Evolutionary conservation across 2,888 invertebrate species (phyloP).

Genomic region (Andrena chrysosceles): DNA sequence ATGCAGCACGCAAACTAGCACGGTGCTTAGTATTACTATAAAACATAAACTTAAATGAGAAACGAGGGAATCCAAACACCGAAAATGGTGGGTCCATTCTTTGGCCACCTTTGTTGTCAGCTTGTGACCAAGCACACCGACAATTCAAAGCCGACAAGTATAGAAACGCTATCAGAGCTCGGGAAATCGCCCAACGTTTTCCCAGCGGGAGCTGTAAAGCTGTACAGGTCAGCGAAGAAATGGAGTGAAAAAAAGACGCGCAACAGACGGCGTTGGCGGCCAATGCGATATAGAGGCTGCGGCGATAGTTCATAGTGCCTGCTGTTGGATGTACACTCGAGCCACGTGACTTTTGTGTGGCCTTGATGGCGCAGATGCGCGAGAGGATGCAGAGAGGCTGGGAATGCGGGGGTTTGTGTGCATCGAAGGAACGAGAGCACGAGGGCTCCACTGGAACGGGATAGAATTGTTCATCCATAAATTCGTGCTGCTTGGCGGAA

Average conservation of each 20-base stretch:
- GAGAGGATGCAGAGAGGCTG: constrained; percentile 35
- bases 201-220: constrained; percentile 26
- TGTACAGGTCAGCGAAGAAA: constrained; percentile 57
- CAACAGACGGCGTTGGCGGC: constrained; percentile 43
- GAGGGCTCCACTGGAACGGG: constrained; percentile 60
- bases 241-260: constrained; percentile 49
- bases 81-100: too few species aligned
- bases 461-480: constrained; percentile 74
- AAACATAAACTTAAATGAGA: too few species aligned
- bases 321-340: constrained; percentile 47
- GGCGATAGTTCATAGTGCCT: constrained; percentile 66
- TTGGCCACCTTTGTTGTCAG: too few species aligned
- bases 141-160: constrained; percentile 23
- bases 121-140: too few species aligned
- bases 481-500: constrained; percentile 71
- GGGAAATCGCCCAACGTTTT: constrained; percentile 28
- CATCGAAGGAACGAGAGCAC: constrained; percentile 59
- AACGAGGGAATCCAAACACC: too few species aligned
- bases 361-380: constrained; percentile 63
- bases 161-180: constrained; percentile 36
- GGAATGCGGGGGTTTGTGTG: constrained; percentile 22
- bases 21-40: too few species aligned
- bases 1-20: too few species aligned
- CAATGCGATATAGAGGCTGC: constrained; percentile 63
- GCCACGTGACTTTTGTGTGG: constrained; percentile 68